Evolutionary conservation across 2,797 vertebrate species (phyloP).

Genomic region (Aythya fuligula): DNA sequence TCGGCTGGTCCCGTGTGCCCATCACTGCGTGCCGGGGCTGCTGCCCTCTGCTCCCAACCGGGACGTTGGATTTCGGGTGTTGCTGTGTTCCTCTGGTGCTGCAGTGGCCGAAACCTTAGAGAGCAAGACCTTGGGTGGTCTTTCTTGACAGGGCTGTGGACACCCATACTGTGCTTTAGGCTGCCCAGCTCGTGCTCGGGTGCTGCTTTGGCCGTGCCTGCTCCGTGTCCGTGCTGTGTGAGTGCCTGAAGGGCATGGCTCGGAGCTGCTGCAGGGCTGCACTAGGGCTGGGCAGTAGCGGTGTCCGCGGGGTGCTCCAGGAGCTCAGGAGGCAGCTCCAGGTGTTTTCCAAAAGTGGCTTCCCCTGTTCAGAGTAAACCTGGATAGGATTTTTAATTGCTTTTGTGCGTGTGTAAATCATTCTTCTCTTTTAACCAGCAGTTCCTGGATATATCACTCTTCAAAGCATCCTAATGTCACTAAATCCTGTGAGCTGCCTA

Average conservation of each 20-base stretch:
- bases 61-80: too few species aligned
- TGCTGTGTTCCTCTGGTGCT: too few species aligned
- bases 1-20: too few species aligned
- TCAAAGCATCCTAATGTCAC: background rate
- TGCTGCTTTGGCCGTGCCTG: background rate
- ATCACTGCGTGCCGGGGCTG: too few species aligned
- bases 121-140: too few species aligned
- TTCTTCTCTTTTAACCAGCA: background rate
- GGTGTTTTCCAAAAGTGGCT: background rate
- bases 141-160: too few species aligned
- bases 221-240: background rate
- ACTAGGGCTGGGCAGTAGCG: background rate
- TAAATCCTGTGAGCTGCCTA: background rate
- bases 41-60: too few species aligned
- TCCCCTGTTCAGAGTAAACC: background rate
- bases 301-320: background rate
- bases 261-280: background rate
- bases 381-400: background rate
- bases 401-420: background rate
- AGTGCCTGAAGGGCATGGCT: background rate
- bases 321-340: background rate
- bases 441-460: background rate
- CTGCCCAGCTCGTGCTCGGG: background rate
- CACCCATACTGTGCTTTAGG: accelerated
- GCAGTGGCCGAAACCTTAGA: too few species aligned